Percentiles rank a stretch among this genome's conserved stretches.
Conservation (phyloP, 2,797 vertebrate species). For the Lagorchestes hirsutus region DNA sequence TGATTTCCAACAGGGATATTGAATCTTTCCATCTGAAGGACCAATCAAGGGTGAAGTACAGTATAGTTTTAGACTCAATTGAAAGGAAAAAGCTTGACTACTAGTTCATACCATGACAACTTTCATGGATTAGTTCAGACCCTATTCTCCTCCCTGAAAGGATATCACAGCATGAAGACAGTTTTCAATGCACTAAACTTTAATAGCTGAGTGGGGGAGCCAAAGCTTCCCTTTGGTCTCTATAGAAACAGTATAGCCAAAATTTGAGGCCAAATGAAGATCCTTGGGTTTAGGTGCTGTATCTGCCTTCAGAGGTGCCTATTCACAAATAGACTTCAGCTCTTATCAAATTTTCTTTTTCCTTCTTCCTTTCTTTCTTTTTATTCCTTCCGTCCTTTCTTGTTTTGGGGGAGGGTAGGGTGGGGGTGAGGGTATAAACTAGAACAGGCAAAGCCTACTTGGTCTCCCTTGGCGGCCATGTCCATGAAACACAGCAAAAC, state of each 20-base stretch:
- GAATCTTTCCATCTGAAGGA: conserved; percentile 93
- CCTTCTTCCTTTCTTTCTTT: not conserved
- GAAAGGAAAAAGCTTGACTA: conserved; percentile 98
- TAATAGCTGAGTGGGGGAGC: conserved; percentile 97
- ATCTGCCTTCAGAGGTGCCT: conserved; percentile 80
- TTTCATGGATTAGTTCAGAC: conserved; percentile 99
- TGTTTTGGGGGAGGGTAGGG: not conserved
- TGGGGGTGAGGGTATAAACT: conserved; percentile 55
- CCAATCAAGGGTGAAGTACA: conserved; percentile 99
- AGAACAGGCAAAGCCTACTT: conserved; percentile 77
- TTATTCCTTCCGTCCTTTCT: not conserved
- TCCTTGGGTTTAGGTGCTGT: conserved; percentile 87
- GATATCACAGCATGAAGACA: conserved; percentile 98
- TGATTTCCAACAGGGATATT: conserved; percentile 92
- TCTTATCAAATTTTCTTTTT: conserved; percentile 69
- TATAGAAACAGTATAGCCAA: conserved; percentile 97
- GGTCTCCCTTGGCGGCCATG: conserved; percentile 73
- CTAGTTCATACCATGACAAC: conserved; percentile 97
- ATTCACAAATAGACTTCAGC: conserved; percentile 81
- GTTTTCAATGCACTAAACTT: conserved; percentile 97
- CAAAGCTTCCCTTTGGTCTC: conserved; percentile 94
- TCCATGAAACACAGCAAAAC: conserved; percentile 65
- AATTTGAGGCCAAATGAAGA: conserved; percentile 97
- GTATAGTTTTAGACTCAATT: conserved; percentile 95
- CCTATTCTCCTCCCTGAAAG: conserved; percentile 98